phyloP scores from a whole-genome alignment of 1,140 invertebrate species.

The Drosophila parvula region DNA sequence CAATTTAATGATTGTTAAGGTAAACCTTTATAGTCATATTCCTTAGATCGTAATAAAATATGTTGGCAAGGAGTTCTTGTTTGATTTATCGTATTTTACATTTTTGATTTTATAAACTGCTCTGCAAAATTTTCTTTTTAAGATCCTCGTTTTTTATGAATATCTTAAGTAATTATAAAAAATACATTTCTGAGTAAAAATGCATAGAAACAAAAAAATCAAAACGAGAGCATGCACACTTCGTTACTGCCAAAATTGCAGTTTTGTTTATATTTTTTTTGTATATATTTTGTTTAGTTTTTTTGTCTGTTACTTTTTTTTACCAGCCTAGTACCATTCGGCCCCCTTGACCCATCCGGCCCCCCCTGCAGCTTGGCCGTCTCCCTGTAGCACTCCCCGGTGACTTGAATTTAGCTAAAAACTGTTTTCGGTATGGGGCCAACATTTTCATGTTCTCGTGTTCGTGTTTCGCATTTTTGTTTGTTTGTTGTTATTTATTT shows the following conservation, averaged over 20 bases:
- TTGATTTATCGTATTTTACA: too few species aligned
- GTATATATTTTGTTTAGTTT: neutral
- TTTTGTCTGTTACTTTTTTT: neutral
- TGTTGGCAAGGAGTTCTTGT: neutral
- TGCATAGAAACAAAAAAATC: too few species aligned
- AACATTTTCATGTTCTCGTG: slow-evolving; percentile 25
- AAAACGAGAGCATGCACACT: neutral
- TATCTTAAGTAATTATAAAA: too few species aligned
- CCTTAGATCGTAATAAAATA: too few species aligned
- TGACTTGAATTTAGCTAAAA: slow-evolving; percentile 32
- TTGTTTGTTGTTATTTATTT: neutral
- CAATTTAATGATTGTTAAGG: too few species aligned
- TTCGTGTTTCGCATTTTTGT: slow-evolving; percentile 9
- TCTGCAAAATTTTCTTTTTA: neutral
- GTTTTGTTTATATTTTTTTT: too few species aligned
- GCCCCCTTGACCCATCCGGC: neutral
- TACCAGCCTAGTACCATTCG: neutral
- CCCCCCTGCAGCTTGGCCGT: neutral
- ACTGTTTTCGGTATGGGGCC: slow-evolving; percentile 19
- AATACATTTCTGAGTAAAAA: too few species aligned
- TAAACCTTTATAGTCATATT: too few species aligned
- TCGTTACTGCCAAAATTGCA: neutral
- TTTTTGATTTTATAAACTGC: neutral
- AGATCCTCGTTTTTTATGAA: too few species aligned
- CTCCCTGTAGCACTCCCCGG: slow-evolving; percentile 29